Percentiles rank a stretch among this genome's conserved stretches.
These are phyloP conservation scores for Phycodurus eques DNA, from an alignment of 2,113 vertebrate genomes.

Conservation along the genomic window DNA sequence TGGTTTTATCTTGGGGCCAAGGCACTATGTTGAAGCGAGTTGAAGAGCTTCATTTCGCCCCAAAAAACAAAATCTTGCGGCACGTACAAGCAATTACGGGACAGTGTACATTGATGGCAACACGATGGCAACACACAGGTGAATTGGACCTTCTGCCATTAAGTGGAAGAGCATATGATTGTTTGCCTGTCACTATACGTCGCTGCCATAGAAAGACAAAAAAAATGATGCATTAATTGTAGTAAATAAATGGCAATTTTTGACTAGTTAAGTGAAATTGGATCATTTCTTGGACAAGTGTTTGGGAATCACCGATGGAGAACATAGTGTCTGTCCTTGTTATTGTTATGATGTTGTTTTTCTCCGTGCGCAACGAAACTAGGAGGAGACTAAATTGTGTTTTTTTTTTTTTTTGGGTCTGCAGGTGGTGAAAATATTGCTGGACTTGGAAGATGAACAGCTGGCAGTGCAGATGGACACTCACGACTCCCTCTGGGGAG, in stretches of 20 bases:
- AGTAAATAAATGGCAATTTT: not conserved
- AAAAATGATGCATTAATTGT: not conserved
- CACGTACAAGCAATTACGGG: not conserved
- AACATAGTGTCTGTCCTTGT: conserved; percentile 1
- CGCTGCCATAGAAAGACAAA: not conserved
- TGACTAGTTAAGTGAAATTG: not conserved
- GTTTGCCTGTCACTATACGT: not conserved
- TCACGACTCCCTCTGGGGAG: conserved; percentile 93
- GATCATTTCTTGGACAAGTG: conserved; percentile 1
- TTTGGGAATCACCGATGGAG: not conserved
- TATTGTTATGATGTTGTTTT: not conserved
- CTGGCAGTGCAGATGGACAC: conserved; percentile 82
- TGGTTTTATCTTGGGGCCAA: too few species aligned
- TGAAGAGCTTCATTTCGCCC: not conserved
- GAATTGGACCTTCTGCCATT: not conserved
- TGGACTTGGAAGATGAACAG: conserved; percentile 79
- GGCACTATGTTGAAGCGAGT: not conserved
- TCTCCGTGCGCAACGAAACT: not conserved
- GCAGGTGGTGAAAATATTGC: conserved; percentile 87
- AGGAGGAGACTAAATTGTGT: conserved; percentile 34
- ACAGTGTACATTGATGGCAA: too few species aligned
- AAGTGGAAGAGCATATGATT: not conserved
- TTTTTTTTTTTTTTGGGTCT: conserved; percentile 48
- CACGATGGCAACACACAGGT: not conserved
- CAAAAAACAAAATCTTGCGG: too few species aligned